Conservation (phyloP, 2,113 vertebrate genomes). For the Podiceps cristatus region DNA sequence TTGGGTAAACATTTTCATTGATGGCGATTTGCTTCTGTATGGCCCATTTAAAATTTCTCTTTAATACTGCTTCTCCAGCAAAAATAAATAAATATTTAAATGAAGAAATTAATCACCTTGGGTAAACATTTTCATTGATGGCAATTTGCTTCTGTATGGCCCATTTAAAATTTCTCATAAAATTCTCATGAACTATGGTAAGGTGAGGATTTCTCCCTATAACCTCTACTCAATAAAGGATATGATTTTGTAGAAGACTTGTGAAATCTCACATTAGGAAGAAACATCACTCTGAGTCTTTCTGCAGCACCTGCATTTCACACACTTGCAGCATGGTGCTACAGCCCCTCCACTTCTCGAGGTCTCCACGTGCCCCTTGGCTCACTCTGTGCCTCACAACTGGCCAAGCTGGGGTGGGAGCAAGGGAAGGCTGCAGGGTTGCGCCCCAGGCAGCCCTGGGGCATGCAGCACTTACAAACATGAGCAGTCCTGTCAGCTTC, state of each 20-base stretch:
- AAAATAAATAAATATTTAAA: not conserved
- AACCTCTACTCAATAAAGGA: not conserved
- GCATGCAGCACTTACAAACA: not conserved
- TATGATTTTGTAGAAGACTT: not conserved
- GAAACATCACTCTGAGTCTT: not conserved
- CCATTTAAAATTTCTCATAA: not conserved
- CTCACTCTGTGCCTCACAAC: not conserved
- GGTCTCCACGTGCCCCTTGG: not conserved
- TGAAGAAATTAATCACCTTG: not conserved
- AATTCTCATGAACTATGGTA: not conserved
- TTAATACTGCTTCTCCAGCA: not conserved
- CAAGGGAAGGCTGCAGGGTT: not conserved
- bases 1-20: not conserved
- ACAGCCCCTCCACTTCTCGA: not conserved
- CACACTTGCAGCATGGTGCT: fast-evolving
- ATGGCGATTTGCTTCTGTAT: not conserved
- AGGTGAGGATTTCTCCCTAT: not conserved
- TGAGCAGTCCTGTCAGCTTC: not conserved
- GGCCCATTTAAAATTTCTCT: not conserved
- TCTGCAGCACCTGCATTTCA: not conserved
- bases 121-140: not conserved
- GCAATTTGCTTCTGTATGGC: not conserved
- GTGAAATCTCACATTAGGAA: not conserved
- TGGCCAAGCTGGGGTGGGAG: not conserved
- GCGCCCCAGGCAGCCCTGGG: not conserved